Conservation (phyloP, 2,888 invertebrate genomes). For the Sminthurinus aureus region DNA sequence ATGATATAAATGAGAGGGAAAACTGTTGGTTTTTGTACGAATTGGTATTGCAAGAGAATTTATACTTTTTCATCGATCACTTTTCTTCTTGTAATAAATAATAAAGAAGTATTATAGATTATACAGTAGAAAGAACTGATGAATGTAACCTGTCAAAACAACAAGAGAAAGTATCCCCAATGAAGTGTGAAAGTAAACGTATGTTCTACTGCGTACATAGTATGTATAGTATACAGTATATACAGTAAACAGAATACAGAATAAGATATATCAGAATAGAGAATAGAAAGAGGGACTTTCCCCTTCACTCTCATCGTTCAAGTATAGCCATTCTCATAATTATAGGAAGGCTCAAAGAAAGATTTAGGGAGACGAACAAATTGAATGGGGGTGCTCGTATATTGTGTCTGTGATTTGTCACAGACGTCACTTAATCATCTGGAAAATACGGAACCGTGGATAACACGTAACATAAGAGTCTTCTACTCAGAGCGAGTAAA, state of each 20-base stretch:
- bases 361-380: conserved; percentile 35
- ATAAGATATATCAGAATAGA: background rate
- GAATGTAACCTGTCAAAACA: background rate
- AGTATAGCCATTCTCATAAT: background rate
- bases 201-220: background rate
- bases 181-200: background rate
- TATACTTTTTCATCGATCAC: no score
- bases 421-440: conserved; percentile 52
- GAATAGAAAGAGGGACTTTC: background rate
- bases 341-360: conserved; percentile 10
- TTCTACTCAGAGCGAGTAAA: background rate
- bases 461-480: background rate
- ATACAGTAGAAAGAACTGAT: background rate
- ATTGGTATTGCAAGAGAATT: no score
- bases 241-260: background rate
- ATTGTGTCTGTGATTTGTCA: conserved; percentile 50
- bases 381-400: conserved; percentile 38
- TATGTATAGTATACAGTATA: background rate
- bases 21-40: no score
- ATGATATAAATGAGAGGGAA: no score
- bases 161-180: background rate
- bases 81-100: no score
- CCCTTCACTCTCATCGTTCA: background rate
- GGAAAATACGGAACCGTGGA: conserved; percentile 45
- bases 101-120: no score